Evolutionary conservation across 2,888 invertebrate genomes (phyloP), one percentile per base, ranked within the genome.

Genomic region (Brachyptera putata): DNA sequence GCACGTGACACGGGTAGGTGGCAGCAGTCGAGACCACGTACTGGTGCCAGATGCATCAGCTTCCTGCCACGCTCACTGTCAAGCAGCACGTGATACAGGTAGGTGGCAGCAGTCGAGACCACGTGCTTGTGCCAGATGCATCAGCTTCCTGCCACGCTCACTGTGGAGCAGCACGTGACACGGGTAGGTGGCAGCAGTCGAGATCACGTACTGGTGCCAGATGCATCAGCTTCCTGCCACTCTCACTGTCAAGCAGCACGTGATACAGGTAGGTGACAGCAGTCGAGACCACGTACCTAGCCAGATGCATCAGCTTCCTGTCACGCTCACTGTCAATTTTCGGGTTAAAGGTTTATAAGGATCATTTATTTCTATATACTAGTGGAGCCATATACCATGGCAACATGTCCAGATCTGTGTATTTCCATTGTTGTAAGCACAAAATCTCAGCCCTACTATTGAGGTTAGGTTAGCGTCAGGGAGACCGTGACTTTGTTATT

Each of bases 191-290:
- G n/a, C n/a, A n/a, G n/a, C n/a, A n/a, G 79, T 75, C 11, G 96
- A 97, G 68, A 99, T 99, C 0, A 97, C 96, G 0, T 99, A 99
- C 72, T 99, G 98, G 97, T 99, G 98, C 72, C 87, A 87, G 62
- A 84, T 95, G 3, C 82, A 89, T 56, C 86, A 86, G 70, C 74
- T 99, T 13, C 92, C 95, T 0, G 78, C 83, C 4, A 78, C 80
- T 59, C 76, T 91, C 48, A 74, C 68, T 5, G 69, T 77, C 61
- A 82, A 82, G 59, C 83, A 85, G 69, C 94, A 92, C 73, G 84
- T 95, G n/a, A n/a, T n/a, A 43, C 84, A 89, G 82, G 81, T 81
- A 69, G 57, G 43, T 30, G 30, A n/a, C n/a, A n/a, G n/a, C 11
- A 7, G 30, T 30, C 30, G 7, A 30, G 30, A 7, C 5, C 11